Evolutionary conservation across 1,140 invertebrate genomes (phyloP), one percentile per base, ranked within the genome.

Genomic region (Bombus balteatus): DNA sequence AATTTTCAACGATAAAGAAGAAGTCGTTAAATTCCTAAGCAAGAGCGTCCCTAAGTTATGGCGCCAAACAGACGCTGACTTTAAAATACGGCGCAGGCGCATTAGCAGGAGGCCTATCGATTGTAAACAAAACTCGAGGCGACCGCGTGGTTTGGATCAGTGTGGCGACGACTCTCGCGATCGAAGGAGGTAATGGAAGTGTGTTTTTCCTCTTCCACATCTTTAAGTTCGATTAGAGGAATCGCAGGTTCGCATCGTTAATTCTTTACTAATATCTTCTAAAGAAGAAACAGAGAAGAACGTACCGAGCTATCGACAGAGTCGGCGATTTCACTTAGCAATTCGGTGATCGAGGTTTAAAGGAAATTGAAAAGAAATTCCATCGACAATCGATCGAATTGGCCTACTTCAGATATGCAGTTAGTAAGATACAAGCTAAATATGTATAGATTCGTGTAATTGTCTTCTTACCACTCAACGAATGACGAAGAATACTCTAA

Each of bases 81-180:
- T 85, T 10, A 79, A 82, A 57, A 65, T 28, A 13, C 18, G 15
- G 65, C 88, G 87, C 87, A 83, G 0, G 84, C 88, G 87, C 79
- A 59, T 12, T 8, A 34, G 41, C 70, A 57, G 32, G 41, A 34
- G 62, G 37, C 28, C 13, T 71, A n/a, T 32, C 47, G 66, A 62
- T 70, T 84, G 81, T 86, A 94, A 93, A 94, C 92, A 94, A 94
- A 94, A 94, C 89, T 91, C n/a, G 74, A 83, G 85, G 90, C 81
- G 86, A 92, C 87, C 92, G 91, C 92, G 89, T 94, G 92, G 91
- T 89, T 93, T 85, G 70, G 88, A 92, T 86, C 93, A 95, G 94
- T 95, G 80, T 91, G 88, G 89, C 92, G 87, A 84, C 90, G 91
- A 91, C 93, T 91, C 90, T 72, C 90, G 86, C 85, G 65, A 70